Percentiles rank a stretch among this genome's conserved stretches.
Evolutionary conservation across 2,113 vertebrate species (phyloP).

Genomic region (rat (Rattus norvegicus)): DNA sequence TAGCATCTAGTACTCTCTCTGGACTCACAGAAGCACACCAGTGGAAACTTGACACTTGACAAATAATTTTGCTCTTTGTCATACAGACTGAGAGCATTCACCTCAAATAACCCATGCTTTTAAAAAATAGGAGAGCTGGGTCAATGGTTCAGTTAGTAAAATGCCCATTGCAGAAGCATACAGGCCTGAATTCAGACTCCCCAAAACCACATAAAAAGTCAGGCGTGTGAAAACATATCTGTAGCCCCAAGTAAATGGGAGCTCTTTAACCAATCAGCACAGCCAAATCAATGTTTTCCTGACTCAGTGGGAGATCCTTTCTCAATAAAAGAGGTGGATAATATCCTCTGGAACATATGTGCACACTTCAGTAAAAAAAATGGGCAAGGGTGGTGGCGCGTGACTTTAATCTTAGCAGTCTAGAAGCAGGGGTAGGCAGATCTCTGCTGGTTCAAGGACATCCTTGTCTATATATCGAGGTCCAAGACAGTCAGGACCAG

Average conservation of each 20-base stretch:
- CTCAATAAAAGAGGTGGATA: background rate
- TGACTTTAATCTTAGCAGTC: background rate
- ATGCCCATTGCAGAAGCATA: background rate
- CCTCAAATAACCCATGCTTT: background rate
- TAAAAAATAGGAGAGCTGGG: background rate
- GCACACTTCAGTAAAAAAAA: background rate
- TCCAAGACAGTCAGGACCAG: background rate
- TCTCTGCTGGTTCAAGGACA: background rate
- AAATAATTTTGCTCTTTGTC: background rate
- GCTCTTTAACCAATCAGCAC: no score
- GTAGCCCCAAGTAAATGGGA: background rate
- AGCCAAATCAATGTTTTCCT: background rate
- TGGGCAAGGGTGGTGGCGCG: background rate
- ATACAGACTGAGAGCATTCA: background rate
- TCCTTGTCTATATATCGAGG: background rate
- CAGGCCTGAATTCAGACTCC: background rate
- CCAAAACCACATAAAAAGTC: no score
- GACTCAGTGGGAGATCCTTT: background rate
- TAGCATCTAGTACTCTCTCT: background rate
- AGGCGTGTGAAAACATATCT: background rate
- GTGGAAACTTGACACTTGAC: background rate
- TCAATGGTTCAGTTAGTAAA: background rate
- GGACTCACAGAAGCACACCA: background rate
- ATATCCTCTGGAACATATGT: background rate
- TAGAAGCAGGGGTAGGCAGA: background rate